These are phyloP conservation scores for Andricus quercusramuli DNA, from an alignment of 2,888 invertebrate species.

Conservation along the genomic window DNA sequence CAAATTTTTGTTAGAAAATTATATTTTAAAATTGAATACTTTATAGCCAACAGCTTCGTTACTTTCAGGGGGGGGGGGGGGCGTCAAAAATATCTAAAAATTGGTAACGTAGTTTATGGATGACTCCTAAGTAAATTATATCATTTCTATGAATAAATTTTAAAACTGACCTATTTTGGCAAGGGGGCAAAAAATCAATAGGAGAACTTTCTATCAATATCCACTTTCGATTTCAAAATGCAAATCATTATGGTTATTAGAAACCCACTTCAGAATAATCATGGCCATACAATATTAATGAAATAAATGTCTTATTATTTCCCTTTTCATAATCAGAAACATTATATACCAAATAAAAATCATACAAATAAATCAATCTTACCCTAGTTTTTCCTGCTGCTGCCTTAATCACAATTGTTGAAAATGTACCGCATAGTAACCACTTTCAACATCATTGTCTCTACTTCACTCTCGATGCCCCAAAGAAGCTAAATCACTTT, in stretches of 20 bases:
- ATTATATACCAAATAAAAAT: background rate
- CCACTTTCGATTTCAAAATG: background rate
- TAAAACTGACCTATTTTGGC: background rate
- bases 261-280: background rate
- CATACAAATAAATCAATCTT: background rate
- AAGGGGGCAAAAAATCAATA: background rate
- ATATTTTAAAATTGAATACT: too few species aligned
- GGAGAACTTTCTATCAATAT: background rate
- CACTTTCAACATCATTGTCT: background rate
- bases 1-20: too few species aligned
- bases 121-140: too few species aligned
- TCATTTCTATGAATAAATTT: background rate
- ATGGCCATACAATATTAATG: background rate
- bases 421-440: slow-evolving; percentile 11
- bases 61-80: too few species aligned
- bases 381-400: slow-evolving; percentile 9
- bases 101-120: too few species aligned
- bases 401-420: slow-evolving; percentile 39
- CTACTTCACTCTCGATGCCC: background rate
- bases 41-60: too few species aligned
- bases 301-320: background rate
- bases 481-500: slow-evolving; percentile 13
- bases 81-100: too few species aligned
- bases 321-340: background rate
- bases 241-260: background rate